These are phyloP conservation scores for Mesocentrotus franciscanus DNA, from an alignment of 53 echinoderm and acorn worm genomes.

Conservation along the genomic window DNA sequence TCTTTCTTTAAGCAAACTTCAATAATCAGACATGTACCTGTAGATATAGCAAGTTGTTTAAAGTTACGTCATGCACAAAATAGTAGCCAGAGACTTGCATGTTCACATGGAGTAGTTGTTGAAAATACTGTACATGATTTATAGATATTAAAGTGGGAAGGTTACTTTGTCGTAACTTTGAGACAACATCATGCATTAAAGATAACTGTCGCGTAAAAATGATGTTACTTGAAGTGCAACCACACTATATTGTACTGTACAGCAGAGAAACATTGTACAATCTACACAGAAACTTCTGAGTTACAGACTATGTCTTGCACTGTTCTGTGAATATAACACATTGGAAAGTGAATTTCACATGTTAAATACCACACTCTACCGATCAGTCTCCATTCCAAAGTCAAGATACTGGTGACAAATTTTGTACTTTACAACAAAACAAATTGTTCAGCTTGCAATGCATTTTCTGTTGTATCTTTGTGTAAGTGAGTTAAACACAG, in stretches of 20 bases:
- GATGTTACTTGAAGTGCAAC: neutral
- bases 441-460: neutral
- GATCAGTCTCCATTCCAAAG: neutral
- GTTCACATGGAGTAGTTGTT: neutral
- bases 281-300: neutral
- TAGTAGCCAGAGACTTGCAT: neutral
- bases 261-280: neutral
- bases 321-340: neutral
- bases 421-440: too few species aligned
- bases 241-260: neutral
- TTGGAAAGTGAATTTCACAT: neutral
- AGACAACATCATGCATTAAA: neutral
- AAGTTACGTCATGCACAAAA: too few species aligned
- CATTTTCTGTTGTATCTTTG: neutral
- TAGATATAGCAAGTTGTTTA: neutral
- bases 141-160: neutral
- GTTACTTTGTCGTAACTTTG: neutral
- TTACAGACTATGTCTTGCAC: neutral
- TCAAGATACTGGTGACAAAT: neutral
- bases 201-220: neutral
- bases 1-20: neutral
- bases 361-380: neutral
- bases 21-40: neutral
- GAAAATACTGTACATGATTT: slow-evolving; percentile 12
- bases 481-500: neutral